Evolutionary conservation across 2,113 vertebrate genomes (phyloP).

Genomic region (Otocyon megalotis): DNA sequence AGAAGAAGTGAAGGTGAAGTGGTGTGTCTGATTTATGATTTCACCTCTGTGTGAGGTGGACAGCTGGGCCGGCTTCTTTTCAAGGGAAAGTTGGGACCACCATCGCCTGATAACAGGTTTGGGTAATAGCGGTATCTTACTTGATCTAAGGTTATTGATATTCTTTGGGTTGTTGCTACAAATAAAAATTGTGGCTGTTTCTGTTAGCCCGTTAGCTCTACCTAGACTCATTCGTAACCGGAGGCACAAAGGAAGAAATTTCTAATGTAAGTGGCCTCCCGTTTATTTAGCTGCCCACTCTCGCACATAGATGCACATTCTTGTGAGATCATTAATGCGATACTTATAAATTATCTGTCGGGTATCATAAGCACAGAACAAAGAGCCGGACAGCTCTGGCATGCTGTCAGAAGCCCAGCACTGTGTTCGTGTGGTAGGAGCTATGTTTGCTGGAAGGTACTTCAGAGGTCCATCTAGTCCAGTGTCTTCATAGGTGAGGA

Average conservation of each 20-base stretch:
- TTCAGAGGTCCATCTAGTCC: background rate
- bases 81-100: background rate
- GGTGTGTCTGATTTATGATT: rapidly evolving
- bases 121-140: background rate
- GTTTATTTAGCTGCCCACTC: background rate
- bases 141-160: background rate
- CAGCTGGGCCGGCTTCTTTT: background rate
- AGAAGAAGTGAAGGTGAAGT: constrained; percentile 45
- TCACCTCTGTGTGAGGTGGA: rapidly evolving
- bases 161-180: background rate
- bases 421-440: background rate
- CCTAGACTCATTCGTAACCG: background rate
- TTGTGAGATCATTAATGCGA: background rate
- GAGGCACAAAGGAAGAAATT: background rate
- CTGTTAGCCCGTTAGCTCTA: background rate
- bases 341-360: background rate
- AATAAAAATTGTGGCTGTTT: background rate
- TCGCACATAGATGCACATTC: background rate
- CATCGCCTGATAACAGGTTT: background rate
- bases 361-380: background rate
- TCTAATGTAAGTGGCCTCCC: background rate
- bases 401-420: background rate
- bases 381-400: background rate
- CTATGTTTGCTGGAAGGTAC: background rate
- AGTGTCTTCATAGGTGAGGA: background rate